A percentile compares a stretch with the other conserved stretches of the same genome.
These are phyloP conservation scores for Antheraea pernyi DNA, from an alignment of 1,140 invertebrate species.

Conservation along the genomic window DNA sequence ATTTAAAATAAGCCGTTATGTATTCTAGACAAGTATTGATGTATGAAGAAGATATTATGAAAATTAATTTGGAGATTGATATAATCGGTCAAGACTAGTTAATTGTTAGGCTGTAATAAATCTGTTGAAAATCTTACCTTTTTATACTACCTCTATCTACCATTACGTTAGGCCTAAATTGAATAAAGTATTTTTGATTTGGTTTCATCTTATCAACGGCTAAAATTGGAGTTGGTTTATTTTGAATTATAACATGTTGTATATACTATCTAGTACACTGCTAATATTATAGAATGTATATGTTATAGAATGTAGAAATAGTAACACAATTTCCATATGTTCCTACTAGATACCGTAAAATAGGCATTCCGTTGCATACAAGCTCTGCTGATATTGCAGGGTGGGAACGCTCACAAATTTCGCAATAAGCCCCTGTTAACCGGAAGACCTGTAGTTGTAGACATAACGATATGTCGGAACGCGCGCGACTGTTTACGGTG, in stretches of 20 bases:
- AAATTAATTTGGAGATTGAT: too few species aligned
- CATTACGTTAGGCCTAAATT: too few species aligned
- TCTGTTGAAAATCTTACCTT: too few species aligned
- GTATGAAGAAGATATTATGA: too few species aligned
- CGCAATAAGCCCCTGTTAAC: slow-evolving; percentile 9
- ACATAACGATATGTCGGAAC: slow-evolving; percentile 4
- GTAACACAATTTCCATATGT: background rate
- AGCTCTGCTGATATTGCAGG: slow-evolving; percentile 11
- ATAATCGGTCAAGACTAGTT: too few species aligned
- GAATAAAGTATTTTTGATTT: too few species aligned
- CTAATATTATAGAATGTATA: background rate
- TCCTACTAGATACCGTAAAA: slow-evolving; percentile 15
- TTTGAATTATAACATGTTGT: background rate
- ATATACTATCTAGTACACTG: too few species aligned
- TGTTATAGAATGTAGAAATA: background rate
- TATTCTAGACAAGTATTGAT: too few species aligned
- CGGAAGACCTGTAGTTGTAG: background rate
- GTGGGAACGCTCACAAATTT: slow-evolving; percentile 27
- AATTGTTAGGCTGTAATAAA: too few species aligned
- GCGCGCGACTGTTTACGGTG: background rate
- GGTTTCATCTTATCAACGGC: too few species aligned
- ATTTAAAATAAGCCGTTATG: background rate
- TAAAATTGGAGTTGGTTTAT: too few species aligned
- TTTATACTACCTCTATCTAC: too few species aligned
- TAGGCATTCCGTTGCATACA: slow-evolving; percentile 7